phyloP scores from a whole-genome alignment of 2,888 invertebrate species.

The Calliphora vomitoria region DNA sequence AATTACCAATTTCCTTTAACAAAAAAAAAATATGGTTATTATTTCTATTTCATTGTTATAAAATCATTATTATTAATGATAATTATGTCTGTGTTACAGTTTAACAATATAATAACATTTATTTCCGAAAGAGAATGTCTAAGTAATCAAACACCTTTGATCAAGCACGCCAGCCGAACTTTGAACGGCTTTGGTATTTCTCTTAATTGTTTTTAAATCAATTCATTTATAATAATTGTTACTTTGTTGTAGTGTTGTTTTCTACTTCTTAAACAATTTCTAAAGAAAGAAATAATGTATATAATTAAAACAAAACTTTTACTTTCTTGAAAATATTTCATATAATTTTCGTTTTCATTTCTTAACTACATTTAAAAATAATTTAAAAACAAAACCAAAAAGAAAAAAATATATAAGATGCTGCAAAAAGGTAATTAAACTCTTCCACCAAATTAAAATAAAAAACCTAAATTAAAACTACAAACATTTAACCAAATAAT shows the following conservation, averaged over 20 bases:
- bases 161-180: not conserved
- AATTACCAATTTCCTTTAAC: not conserved
- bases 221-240: not conserved
- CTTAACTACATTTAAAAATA: not conserved
- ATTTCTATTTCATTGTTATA: not conserved
- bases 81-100: not conserved
- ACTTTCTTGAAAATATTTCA: constrained; percentile 24
- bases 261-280: not conserved
- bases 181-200: no score
- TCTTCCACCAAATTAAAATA: no score
- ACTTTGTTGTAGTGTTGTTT: no score
- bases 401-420: no score
- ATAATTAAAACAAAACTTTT: constrained; percentile 31
- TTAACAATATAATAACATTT: not conserved
- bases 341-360: constrained; percentile 27
- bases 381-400: not conserved
- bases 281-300: not conserved
- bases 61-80: not conserved
- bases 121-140: not conserved
- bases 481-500: not conserved
- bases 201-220: not conserved
- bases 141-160: not conserved
- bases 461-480: not conserved
- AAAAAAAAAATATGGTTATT: not conserved
- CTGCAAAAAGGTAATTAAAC: constrained; percentile 9